Conservation (phyloP, 2,797 vertebrate species). For the Mus spretus region DNA sequence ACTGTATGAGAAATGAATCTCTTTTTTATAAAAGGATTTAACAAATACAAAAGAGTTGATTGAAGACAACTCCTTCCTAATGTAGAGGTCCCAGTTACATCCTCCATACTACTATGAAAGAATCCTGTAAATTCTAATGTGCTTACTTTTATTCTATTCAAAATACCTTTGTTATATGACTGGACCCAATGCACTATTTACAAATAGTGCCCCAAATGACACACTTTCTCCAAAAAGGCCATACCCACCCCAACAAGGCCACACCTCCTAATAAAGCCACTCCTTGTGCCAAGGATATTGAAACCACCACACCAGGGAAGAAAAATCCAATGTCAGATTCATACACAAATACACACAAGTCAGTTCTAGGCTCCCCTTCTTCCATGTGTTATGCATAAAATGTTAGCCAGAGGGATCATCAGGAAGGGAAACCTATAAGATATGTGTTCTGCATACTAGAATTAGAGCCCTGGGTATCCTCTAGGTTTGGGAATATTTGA, state of each 20-base stretch:
- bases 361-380: not conserved
- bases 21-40: not conserved
- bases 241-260: too few species aligned
- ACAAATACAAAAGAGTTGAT: not conserved
- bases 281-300: too few species aligned
- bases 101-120: not conserved
- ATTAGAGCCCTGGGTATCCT: not conserved
- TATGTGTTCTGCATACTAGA: not conserved
- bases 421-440: not conserved
- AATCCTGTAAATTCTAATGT: not conserved
- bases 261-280: too few species aligned
- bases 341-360: not conserved
- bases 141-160: not conserved
- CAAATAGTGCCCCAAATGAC: not conserved
- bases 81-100: not conserved
- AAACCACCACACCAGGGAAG: too few species aligned
- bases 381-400: not conserved
- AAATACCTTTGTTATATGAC: not conserved
- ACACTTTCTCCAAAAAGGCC: too few species aligned
- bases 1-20: not conserved
- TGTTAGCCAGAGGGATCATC: not conserved
- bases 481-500: not conserved
- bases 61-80: not conserved
- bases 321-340: not conserved
- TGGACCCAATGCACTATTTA: not conserved